These are phyloP conservation scores for Aporophyla lueneburgensis DNA, from an alignment of 2,888 invertebrate species.

Conservation along the genomic window DNA sequence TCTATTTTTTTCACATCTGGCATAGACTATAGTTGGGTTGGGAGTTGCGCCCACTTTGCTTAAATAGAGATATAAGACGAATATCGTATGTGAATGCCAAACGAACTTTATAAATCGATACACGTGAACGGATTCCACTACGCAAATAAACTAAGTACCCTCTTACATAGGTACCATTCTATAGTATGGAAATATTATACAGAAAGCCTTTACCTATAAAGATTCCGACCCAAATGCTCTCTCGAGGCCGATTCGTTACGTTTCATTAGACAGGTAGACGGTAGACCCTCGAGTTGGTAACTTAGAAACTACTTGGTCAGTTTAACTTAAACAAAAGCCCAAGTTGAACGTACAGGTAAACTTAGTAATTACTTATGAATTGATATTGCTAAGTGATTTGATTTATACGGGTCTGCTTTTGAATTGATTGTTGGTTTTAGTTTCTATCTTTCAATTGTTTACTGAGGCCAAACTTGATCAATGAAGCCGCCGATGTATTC, in stretches of 20 bases:
- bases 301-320: conserved; percentile 63
- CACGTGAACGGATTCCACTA: background rate
- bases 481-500: background rate
- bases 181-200: conserved; percentile 8
- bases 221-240: conserved; percentile 48
- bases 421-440: background rate
- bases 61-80: background rate
- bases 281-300: conserved; percentile 30
- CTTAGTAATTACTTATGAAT: conserved; percentile 49
- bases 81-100: background rate
- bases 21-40: too few species aligned
- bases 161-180: background rate
- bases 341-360: conserved; percentile 40
- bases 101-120: conserved; percentile 23
- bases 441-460: conserved; percentile 2
- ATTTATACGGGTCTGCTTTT: conserved; percentile 49
- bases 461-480: background rate
- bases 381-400: conserved; percentile 42
- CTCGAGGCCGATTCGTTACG: conserved; percentile 53
- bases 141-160: conserved; percentile 10
- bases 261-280: conserved; percentile 59
- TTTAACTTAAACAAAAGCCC: conserved; percentile 61
- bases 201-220: conserved; percentile 35
- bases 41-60: background rate
- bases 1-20: too few species aligned